phyloP scores from a whole-genome alignment of 2,888 invertebrate species.

The Parnassius glacialis region DNA sequence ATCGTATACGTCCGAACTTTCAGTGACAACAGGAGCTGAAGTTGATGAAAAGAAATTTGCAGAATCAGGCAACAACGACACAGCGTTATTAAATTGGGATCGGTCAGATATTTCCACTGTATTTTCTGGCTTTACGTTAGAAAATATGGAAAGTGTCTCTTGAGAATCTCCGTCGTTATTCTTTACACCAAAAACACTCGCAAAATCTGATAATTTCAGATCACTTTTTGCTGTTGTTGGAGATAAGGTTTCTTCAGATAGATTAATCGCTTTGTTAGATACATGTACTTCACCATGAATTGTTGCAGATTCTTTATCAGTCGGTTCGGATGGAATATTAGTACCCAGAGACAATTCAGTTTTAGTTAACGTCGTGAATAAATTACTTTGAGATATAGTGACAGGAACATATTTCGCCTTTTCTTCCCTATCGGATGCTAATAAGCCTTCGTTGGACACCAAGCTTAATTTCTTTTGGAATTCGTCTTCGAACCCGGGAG shows the following conservation, averaged over 20 bases:
- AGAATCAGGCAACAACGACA: conserved; percentile 47
- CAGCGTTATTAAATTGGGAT: conserved; percentile 20
- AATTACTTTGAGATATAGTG: conserved; percentile 48
- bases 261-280: neutral
- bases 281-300: neutral
- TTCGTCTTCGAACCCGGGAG: conserved; percentile 70
- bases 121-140: conserved; percentile 3
- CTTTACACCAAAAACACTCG: conserved; percentile 23
- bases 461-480: conserved; percentile 42
- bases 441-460: conserved; percentile 31
- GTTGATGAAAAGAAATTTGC: conserved; percentile 52
- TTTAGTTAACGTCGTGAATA: conserved; percentile 37
- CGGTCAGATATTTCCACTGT: conserved; percentile 23
- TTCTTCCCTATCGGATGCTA: conserved; percentile 29
- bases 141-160: conserved; percentile 1
- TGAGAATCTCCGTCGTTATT: conserved; percentile 11
- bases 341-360: conserved; percentile 9
- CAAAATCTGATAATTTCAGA: conserved; percentile 25
- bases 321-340: conserved; percentile 24
- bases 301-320: conserved; percentile 21
- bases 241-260: conserved; percentile 3
- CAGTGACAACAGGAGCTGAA: conserved; percentile 33
- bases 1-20: conserved; percentile 35
- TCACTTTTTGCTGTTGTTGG: conserved; percentile 3
- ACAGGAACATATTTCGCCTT: conserved; percentile 45